Evolutionary conservation across 2,888 invertebrate species (phyloP).

Genomic region (Callimorpha dominula): DNA sequence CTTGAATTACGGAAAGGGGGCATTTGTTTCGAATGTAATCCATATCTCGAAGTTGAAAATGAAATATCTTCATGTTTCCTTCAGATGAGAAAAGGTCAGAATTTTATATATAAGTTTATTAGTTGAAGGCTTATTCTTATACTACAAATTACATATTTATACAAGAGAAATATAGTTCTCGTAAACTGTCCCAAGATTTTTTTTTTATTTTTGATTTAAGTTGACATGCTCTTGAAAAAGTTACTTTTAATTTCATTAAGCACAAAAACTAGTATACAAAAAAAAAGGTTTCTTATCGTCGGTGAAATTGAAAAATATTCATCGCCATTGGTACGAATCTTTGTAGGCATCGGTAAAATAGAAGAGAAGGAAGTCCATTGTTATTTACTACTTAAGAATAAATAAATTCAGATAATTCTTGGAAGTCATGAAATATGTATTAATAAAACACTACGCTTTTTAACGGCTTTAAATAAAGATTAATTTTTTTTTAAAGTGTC

Average conservation of each 20-base stretch:
- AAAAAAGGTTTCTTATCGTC: no score
- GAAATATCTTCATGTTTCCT: slow-evolving; percentile 28
- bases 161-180: not conserved
- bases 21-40: slow-evolving; percentile 42
- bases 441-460: no score
- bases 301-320: no score
- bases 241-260: no score
- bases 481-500: no score
- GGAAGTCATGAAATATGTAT: no score
- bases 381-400: not conserved
- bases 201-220: not conserved
- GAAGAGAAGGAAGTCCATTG: not conserved
- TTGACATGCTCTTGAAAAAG: no score
- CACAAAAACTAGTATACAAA: no score
- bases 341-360: not conserved
- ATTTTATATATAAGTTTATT: slow-evolving; percentile 11
- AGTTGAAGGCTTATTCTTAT: not conserved
- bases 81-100: slow-evolving; percentile 13
- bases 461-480: no score
- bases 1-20: slow-evolving; percentile 30
- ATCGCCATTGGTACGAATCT: no score
- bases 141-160: not conserved
- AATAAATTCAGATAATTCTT: no score
- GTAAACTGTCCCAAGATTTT: not conserved
- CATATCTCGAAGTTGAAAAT: slow-evolving; percentile 27